phyloP scores from a whole-genome alignment of 1,140 invertebrate genomes.

The Drosophila pandora region DNA sequence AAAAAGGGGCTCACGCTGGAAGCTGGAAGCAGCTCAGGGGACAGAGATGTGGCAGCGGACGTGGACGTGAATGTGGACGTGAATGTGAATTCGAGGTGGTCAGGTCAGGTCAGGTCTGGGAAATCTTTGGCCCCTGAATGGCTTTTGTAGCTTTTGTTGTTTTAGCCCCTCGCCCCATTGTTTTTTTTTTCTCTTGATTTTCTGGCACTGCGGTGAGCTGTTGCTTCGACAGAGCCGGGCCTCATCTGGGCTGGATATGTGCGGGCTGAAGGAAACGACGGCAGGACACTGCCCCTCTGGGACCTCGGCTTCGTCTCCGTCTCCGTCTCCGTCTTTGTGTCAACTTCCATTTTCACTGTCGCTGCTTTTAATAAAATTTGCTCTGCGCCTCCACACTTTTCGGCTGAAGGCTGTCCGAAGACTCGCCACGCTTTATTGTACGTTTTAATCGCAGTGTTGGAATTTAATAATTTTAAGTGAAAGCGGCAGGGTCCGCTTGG shows the following conservation, averaged over 20 bases:
- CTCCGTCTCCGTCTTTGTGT: slow-evolving; percentile 12
- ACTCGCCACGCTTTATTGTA: slow-evolving; percentile 16
- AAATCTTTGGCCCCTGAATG: slow-evolving; percentile 19
- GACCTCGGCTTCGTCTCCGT: not conserved
- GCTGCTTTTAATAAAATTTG: slow-evolving; percentile 16
- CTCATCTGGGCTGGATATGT: slow-evolving; percentile 16
- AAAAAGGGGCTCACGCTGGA: slow-evolving; percentile 17
- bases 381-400: not conserved
- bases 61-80: slow-evolving; percentile 8
- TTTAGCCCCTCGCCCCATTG: slow-evolving; percentile 1
- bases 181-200: slow-evolving; percentile 13
- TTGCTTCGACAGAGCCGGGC: not conserved
- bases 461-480: slow-evolving; percentile 75
- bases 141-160: slow-evolving; percentile 39
- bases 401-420: slow-evolving; percentile 10
- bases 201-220: slow-evolving; percentile 6
- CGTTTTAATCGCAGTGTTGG: slow-evolving; percentile 56
- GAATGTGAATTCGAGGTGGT: slow-evolving; percentile 16
- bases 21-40: slow-evolving; percentile 17
- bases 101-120: slow-evolving; percentile 25
- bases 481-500: slow-evolving; percentile 18
- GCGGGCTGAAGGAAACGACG: too few relatives aligned
- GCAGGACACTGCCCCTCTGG: not conserved
- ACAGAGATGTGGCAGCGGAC: not conserved
- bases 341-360: slow-evolving; percentile 58